Conservation (phyloP, 2,888 invertebrate genomes). For the Trissoscelio sp. region DNA sequence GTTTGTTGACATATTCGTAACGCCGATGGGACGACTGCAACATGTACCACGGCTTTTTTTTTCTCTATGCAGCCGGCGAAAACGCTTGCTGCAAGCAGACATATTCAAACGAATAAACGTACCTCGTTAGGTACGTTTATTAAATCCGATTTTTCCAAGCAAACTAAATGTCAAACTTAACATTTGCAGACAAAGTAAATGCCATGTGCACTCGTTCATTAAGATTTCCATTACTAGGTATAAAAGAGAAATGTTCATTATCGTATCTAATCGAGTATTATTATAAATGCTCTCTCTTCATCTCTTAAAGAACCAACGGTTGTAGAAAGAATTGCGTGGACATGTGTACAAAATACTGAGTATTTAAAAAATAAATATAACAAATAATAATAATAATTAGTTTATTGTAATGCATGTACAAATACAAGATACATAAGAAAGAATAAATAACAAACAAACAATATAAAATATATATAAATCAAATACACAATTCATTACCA, state of each 20-base stretch:
- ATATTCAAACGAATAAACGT: conserved; percentile 58
- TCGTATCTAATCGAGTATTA: conserved; percentile 58
- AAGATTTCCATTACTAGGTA: conserved; percentile 60
- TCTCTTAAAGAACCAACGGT: conserved; percentile 19
- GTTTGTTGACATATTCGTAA: conserved; percentile 15
- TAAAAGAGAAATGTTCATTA: conserved; percentile 63
- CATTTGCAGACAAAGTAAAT: conserved; percentile 58
- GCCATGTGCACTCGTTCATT: conserved; percentile 66
- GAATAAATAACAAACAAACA: too few species aligned
- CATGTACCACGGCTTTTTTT: conserved; percentile 31
- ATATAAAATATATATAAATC: too few species aligned
- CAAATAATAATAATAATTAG: too few species aligned
- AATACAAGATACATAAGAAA: too few species aligned
- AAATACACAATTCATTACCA: too few species aligned
- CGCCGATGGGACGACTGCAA: not conserved
- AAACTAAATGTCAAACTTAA: conserved; percentile 67
- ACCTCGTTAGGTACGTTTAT: conserved; percentile 25
- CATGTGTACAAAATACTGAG: conserved; percentile 16
- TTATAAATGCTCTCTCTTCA: conserved; percentile 49
- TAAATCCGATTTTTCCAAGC: conserved; percentile 59
- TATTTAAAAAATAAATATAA: too few species aligned
- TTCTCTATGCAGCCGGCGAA: conserved; percentile 12
- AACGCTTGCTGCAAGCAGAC: conserved; percentile 21
- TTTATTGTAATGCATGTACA: too few species aligned
- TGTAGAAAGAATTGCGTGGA: conserved; percentile 22